Conservation (phyloP, 2,888 invertebrate genomes). For the Acronicta psi region DNA sequence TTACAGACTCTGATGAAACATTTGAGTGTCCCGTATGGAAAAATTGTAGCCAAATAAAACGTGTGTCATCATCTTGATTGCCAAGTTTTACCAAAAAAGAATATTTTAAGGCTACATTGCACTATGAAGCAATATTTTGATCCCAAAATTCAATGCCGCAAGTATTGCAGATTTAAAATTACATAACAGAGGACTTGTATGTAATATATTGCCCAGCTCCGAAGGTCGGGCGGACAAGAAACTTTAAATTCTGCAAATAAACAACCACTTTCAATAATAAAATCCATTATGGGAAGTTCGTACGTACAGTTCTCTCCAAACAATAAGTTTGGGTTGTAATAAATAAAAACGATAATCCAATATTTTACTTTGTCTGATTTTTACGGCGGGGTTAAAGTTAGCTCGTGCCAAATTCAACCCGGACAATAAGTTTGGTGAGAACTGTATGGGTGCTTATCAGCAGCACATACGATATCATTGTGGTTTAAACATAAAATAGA, state of each 20-base stretch:
- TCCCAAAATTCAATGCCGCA: conserved; percentile 20
- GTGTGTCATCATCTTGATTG: not conserved
- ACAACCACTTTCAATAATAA: conserved; percentile 25
- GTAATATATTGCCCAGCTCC: conserved; percentile 15
- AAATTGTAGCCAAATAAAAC: not conserved
- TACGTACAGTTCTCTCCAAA: too few species aligned
- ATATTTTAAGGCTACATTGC: conserved; percentile 12
- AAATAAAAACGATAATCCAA: too few species aligned
- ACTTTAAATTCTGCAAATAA: conserved; percentile 29
- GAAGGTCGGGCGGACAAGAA: conserved; percentile 24
- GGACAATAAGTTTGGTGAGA: too few species aligned
- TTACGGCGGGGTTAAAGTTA: too few species aligned
- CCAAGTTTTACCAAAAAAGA: conserved; percentile 8
- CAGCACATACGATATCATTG: too few species aligned
- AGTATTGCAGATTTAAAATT: conserved; percentile 4
- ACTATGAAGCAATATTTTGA: not conserved
- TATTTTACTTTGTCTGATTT: too few species aligned
- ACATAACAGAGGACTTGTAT: not conserved
- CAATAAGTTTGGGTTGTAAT: too few species aligned
- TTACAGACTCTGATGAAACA: too few species aligned
- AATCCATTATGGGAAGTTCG: not conserved
- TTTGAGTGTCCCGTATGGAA: not conserved
- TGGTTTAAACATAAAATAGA: too few species aligned
- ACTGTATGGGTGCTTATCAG: too few species aligned
- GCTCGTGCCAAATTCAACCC: too few species aligned